Evolutionary conservation across 2,888 invertebrate genomes (phyloP).

Genomic region (Melinaea menophilus): DNA sequence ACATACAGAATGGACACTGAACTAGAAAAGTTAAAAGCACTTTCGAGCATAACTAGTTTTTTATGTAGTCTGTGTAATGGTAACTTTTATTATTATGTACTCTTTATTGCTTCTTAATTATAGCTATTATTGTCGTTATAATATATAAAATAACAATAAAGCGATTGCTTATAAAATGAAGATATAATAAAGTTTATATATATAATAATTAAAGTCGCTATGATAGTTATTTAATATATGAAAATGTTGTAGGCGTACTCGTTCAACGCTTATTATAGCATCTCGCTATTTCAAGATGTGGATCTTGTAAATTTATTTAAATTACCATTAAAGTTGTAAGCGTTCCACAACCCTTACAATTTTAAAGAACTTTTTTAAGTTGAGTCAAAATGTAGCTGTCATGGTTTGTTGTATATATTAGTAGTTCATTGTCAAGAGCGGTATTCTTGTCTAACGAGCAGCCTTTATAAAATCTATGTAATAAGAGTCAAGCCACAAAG

Average conservation of each 20-base stretch:
- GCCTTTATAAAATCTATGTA: constrained; percentile 57
- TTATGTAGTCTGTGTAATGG: constrained; percentile 34
- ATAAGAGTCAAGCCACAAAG: constrained; percentile 61
- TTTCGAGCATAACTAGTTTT: constrained; percentile 34
- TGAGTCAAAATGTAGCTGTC: background rate
- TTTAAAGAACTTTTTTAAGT: background rate
- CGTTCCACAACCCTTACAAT: too few species aligned
- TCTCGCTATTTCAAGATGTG: too few species aligned
- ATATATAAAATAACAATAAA: constrained; percentile 8
- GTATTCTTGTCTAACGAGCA: constrained; percentile 43
- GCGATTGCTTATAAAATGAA: too few species aligned
- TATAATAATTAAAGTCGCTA: too few species aligned
- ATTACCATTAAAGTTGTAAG: too few species aligned
- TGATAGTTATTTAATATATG: too few species aligned
- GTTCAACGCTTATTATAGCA: too few species aligned
- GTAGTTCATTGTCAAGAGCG: constrained; percentile 13
- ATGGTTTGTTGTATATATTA: constrained; percentile 15
- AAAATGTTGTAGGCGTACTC: too few species aligned
- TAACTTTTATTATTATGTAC: constrained; percentile 30
- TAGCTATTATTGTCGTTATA: constrained; percentile 8
- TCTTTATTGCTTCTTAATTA: constrained; percentile 19
- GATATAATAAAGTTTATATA: too few species aligned
- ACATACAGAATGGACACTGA: constrained; percentile 41
- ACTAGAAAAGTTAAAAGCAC: constrained; percentile 37
- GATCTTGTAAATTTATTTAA: too few species aligned